Evolutionary conservation across 2,888 invertebrate species (phyloP), one percentile per base, ranked within the genome.

Genomic region (Nomada ruficornis): DNA sequence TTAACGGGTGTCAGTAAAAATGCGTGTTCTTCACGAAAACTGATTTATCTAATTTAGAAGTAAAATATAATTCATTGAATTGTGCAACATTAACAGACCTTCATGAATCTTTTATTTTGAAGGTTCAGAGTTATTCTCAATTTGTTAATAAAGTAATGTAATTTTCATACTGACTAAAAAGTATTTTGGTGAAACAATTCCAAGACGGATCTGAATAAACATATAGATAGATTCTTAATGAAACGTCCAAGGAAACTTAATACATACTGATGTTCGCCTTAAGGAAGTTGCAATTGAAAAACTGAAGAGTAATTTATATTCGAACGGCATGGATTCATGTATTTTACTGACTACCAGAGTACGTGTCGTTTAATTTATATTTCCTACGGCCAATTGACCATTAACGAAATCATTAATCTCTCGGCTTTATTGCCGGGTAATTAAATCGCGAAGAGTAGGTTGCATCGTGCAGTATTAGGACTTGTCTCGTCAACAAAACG

Each of bases 381-480:
- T 44, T 20, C 15, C 62, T n/a, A 15, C 44, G 20, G 5, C 23
- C 42, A 57, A 57, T 55, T 26, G 44, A n/a, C 55, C 72, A 44
- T 64, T 73, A 73, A 57, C 23, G 11, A 57, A 36, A 47, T 70
- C 60, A 44, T 52, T 70, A 60, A 50, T 26, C 69, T 60, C n/a
- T 52, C 15, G 52, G 26, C 70, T 69, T 62, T 47, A 55, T 55
- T 54, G 52, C 42, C 54, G 23, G 57, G 15, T 71, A 54, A 71
- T 57, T 63, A 57, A 76, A 76, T 63, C 11, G 64, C 77, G n/a
- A 71, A 47, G 44, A 59, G 36, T 77, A 36, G 50, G 20, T 29
- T 26, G 63, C 23, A 26, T 52, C 55, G 54, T 4, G 36, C 20
- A 20, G 60, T 50, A 50, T 36, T 36, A 15, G 20, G 20, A 42